Evolutionary conservation across 2,113 vertebrate genomes (phyloP).

Genomic region (Fregetta grallaria): DNA sequence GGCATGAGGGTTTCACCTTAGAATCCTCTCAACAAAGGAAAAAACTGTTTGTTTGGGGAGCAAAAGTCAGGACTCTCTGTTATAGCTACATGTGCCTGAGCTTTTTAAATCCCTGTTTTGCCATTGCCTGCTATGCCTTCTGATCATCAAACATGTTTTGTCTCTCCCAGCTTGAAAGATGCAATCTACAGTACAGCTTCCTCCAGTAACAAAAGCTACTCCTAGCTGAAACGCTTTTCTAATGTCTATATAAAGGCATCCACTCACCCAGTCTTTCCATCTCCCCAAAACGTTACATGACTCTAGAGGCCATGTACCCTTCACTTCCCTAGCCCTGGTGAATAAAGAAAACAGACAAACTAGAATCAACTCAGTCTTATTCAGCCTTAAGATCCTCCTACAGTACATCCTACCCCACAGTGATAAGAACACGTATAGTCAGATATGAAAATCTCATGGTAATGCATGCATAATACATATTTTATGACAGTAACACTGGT

Average conservation of each 20-base stretch:
- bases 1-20: neutral
- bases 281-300: neutral
- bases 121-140: neutral
- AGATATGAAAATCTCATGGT: neutral
- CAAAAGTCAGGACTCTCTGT: neutral
- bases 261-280: neutral
- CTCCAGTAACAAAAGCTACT: neutral
- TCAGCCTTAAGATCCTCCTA: neutral
- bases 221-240: neutral
- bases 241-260: neutral
- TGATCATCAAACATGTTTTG: neutral
- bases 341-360: neutral
- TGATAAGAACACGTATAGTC: neutral
- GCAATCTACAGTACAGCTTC: neutral
- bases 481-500: neutral
- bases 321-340: neutral
- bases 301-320: neutral
- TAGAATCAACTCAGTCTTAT: neutral
- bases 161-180: neutral
- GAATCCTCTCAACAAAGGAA: neutral
- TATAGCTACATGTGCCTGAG: neutral
- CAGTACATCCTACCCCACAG: neutral
- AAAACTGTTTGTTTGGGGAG: neutral
- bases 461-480: neutral
- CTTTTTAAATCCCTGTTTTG: neutral